A percentile compares a stretch with the other conserved stretches of the same genome.
phyloP scores from a whole-genome alignment of 30 jellyfish, hydroid and myxozoan species.

The Clytia hemisphaerica region DNA sequence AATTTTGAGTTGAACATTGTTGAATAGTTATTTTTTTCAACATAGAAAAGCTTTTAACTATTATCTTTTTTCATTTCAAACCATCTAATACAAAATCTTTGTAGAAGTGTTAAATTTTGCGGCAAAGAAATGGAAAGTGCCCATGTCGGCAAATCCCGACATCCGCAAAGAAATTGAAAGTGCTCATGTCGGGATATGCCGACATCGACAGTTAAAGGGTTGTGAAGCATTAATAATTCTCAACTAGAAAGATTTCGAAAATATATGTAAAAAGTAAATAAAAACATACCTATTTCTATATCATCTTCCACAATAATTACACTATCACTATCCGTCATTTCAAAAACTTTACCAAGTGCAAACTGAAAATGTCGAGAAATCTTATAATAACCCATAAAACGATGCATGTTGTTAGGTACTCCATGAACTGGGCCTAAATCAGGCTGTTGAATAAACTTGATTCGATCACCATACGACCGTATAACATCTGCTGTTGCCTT shows the following conservation, averaged over 20 bases:
- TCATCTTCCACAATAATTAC: slow-evolving; percentile 95
- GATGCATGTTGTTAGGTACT: slow-evolving; percentile 68
- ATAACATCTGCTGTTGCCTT: slow-evolving; percentile 75
- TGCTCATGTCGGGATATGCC: no score
- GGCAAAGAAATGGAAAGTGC: no score
- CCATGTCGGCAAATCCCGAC: no score
- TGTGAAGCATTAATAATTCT: no score
- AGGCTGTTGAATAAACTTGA: slow-evolving; percentile 79
- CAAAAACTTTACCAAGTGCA: slow-evolving; percentile 75
- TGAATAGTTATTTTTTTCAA: no score
- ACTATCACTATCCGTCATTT: slow-evolving; percentile 54
- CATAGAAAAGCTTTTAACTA: no score
- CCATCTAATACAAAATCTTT: no score
- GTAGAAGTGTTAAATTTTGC: no score
- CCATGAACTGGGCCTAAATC: slow-evolving; percentile 65
- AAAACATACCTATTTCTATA: slow-evolving; percentile 73
- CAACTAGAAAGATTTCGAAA: not conserved
- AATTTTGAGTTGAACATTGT: no score
- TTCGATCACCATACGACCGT: slow-evolving; percentile 66
- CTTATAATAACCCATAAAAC: slow-evolving; percentile 83
- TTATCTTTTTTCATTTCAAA: no score
- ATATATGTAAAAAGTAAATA: not conserved
- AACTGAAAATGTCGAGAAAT: slow-evolving; percentile 86
- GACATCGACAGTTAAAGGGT: no score
- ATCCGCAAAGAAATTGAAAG: no score